A percentile compares a stretch with the other conserved stretches of the same genome.
phyloP scores from a whole-genome alignment of 37 sponge, comb jelly and placozoan genomes.

The Geodia barretti region DNA sequence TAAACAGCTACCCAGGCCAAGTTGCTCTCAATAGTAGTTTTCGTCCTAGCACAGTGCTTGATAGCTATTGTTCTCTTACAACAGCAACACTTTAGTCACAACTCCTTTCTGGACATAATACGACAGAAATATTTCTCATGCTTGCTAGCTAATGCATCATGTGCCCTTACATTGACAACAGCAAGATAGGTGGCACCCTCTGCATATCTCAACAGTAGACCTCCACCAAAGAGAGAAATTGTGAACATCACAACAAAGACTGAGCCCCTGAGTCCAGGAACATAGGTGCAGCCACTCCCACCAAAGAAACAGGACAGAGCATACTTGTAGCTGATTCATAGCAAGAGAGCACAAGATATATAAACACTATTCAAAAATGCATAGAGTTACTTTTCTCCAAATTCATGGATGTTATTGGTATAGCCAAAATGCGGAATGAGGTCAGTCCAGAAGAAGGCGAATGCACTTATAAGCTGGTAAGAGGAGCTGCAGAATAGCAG shows the following conservation, averaged over 20 bases:
- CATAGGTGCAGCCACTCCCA: conserved; percentile 41
- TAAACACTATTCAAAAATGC: too few relatives aligned
- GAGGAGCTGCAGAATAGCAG: conserved; percentile 66
- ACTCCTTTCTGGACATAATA: too few relatives aligned
- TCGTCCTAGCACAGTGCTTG: too few relatives aligned
- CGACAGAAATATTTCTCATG: too few relatives aligned
- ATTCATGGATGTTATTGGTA: conserved; percentile 34
- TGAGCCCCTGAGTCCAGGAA: conserved; percentile 56
- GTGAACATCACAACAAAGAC: conserved; percentile 65
- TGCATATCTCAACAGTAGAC: conserved; percentile 60
- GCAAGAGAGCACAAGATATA: too few relatives aligned
- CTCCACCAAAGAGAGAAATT: conserved; percentile 60
- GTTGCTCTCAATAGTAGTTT: too few relatives aligned
- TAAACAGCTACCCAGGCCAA: too few relatives aligned
- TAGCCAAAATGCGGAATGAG: conserved; percentile 61
- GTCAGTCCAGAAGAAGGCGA: conserved; percentile 68
- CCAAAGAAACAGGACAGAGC: conserved; percentile 78
- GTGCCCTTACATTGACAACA: conserved; percentile 52
- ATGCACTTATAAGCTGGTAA: conserved; percentile 56
- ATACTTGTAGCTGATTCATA: conserved; percentile 69
- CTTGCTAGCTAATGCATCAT: too few relatives aligned
- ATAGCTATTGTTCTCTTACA: too few relatives aligned
- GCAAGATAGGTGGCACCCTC: conserved; percentile 79
- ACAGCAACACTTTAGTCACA: too few relatives aligned
- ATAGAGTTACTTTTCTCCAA: conserved; percentile 80